Evolutionary conservation across 1,140 invertebrate genomes (phyloP).

Genomic region (Holotrichia oblita): DNA sequence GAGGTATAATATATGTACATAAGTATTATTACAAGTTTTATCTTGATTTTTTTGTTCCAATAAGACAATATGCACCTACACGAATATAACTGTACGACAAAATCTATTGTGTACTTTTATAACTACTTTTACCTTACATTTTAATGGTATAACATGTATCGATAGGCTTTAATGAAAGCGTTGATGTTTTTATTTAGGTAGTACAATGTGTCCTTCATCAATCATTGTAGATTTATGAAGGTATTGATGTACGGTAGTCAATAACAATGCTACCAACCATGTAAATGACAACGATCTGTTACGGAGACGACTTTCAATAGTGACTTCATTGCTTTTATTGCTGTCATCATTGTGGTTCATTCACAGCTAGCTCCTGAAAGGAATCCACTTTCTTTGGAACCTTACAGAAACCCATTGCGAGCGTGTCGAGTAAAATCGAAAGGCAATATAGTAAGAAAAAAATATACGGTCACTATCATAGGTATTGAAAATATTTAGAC

Average conservation of each 20-base stretch:
- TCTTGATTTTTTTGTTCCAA: neutral
- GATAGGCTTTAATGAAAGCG: slow-evolving; percentile 11
- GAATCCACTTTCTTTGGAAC: neutral
- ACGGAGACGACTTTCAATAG: slow-evolving; percentile 24
- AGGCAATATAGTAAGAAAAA: neutral
- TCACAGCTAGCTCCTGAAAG: slow-evolving; percentile 10
- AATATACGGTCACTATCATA: neutral
- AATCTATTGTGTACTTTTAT: neutral
- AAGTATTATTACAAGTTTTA: slow-evolving; percentile 3
- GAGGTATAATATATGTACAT: neutral
- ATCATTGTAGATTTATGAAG: slow-evolving; percentile 45
- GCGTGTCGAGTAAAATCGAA: slow-evolving; percentile 4
- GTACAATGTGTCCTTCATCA: slow-evolving; percentile 38
- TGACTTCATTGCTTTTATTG: slow-evolving; percentile 26
- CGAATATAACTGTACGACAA: neutral
- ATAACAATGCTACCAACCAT: slow-evolving; percentile 15
- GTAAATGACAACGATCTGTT: slow-evolving; percentile 40
- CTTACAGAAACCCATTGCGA: neutral
- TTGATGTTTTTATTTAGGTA: neutral
- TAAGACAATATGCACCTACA: neutral
- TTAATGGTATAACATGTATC: too few relatives aligned
- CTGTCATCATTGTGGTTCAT: slow-evolving; percentile 33
- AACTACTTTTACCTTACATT: neutral
- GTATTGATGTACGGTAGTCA: slow-evolving; percentile 39
- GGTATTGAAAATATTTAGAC: slow-evolving; percentile 20